These are phyloP conservation scores for Potorous gilbertii DNA, from an alignment of 2,797 vertebrate species.

Conservation along the genomic window DNA sequence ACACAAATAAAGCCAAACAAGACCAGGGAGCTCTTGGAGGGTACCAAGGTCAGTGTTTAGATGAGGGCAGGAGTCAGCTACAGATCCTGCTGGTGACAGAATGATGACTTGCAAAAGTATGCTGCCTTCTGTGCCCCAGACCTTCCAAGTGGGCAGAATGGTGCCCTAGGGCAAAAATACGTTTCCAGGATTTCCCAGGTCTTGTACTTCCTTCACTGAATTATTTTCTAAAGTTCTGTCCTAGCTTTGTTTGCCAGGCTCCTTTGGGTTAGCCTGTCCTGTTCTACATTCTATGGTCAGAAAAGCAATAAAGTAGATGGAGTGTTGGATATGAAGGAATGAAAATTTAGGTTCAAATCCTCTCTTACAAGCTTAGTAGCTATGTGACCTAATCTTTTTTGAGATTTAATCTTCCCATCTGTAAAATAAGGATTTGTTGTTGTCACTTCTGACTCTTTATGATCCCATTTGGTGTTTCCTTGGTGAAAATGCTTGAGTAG, in stretches of 20 bases:
- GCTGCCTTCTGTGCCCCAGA: no score
- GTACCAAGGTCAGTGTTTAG: constrained; percentile 12
- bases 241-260: not conserved
- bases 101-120: constrained; percentile 31
- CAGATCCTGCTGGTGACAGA: constrained; percentile 24
- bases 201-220: not conserved
- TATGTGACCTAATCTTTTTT: no score
- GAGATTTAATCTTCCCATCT: not conserved
- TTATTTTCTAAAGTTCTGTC: not conserved
- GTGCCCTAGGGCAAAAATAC: not conserved
- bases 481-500: not conserved
- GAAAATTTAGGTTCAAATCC: not conserved
- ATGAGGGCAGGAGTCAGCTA: constrained; percentile 49
- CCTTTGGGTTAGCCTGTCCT: not conserved
- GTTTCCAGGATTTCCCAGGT: not conserved
- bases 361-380: not conserved
- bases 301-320: not conserved
- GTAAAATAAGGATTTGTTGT: not conserved
- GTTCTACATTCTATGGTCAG: constrained; percentile 31
- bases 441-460: not conserved
- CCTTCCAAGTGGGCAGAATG: constrained; percentile 34
- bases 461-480: not conserved
- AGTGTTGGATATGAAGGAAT: not conserved
- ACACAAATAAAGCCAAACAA: constrained; percentile 12
- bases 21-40: constrained; percentile 8